Conservation (phyloP, 2,797 vertebrate species). For the Novumbra hubbsi region DNA sequence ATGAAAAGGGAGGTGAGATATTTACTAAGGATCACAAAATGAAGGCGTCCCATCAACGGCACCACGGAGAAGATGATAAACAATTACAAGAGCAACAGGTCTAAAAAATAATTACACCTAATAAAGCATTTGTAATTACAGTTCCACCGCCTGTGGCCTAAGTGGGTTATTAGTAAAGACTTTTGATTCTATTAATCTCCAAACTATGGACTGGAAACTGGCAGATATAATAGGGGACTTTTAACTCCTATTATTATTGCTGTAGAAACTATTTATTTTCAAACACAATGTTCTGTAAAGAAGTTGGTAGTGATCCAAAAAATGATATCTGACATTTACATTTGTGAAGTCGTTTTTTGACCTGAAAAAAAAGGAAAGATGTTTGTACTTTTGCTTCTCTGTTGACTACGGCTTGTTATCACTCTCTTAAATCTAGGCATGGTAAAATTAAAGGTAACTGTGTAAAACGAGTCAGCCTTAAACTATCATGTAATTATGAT, state of each 20-base stretch:
- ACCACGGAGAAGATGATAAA: conserved; percentile 8
- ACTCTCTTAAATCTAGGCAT: conserved; percentile 20
- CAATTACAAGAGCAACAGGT: conserved; percentile 34
- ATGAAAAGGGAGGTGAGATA: too few relatives aligned
- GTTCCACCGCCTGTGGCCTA: conserved; percentile 17
- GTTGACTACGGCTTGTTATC: conserved; percentile 17
- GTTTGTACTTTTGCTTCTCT: not conserved
- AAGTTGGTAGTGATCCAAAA: not conserved
- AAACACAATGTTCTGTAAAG: not conserved
- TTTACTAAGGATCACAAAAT: not conserved
- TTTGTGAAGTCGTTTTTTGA: not conserved
- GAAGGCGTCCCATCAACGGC: conserved; percentile 1
- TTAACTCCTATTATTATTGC: not conserved
- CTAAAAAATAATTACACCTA: conserved; percentile 26
- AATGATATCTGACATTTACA: not conserved
- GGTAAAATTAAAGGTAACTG: conserved; percentile 20
- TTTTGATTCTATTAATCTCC: conserved; percentile 27
- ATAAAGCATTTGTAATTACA: conserved; percentile 34
- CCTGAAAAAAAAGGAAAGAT: not conserved
- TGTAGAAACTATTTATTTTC: not conserved
- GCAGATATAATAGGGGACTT: not conserved
- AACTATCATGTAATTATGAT: conserved; percentile 11
- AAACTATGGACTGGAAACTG: not conserved
- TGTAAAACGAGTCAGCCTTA: not conserved
- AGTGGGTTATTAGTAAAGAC: conserved; percentile 30